Evolutionary conservation across 2,797 vertebrate genomes (phyloP).

Genomic region (Bryconaethiops microstoma): DNA sequence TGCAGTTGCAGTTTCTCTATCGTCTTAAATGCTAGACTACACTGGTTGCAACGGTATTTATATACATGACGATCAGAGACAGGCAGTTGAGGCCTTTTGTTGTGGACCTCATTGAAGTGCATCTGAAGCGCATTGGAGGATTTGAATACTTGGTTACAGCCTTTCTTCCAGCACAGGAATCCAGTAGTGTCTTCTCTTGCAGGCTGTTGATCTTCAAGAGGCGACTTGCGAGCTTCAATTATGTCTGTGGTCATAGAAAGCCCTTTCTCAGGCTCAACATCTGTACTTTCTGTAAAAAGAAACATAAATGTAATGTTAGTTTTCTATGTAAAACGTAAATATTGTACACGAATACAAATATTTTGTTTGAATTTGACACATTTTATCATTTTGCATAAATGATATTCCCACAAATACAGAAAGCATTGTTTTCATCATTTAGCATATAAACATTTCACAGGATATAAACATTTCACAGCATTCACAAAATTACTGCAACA

Average conservation of each 20-base stretch:
- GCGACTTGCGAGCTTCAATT: constrained; percentile 81
- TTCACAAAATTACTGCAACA: not conserved
- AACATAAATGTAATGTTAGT: constrained; percentile 43
- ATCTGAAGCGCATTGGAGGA: constrained; percentile 94
- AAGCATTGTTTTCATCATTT: not conserved
- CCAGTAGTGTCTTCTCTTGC: constrained; percentile 88
- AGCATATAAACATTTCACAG: not conserved
- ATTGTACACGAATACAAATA: too few species aligned
- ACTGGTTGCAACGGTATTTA: constrained; percentile 98
- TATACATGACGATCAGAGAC: constrained; percentile 98
- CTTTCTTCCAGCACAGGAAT: constrained; percentile 99
- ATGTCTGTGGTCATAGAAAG: constrained; percentile 77
- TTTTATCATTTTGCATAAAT: too few species aligned
- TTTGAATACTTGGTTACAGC: constrained; percentile 97
- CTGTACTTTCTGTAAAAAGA: constrained; percentile 83
- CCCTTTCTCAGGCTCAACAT: constrained; percentile 85
- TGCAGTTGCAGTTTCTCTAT: constrained; percentile 97
- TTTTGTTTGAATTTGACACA: too few species aligned
- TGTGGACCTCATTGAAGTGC: constrained; percentile 96
- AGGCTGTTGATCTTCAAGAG: constrained; percentile 80
- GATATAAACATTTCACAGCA: not conserved
- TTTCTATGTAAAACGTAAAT: not conserved
- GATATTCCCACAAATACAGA: not conserved
- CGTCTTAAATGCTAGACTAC: constrained; percentile 98
- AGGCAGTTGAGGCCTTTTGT: constrained; percentile 94